Percentiles rank a stretch among this genome's conserved stretches.
Evolutionary conservation across 2,797 vertebrate genomes (phyloP).

Genomic region (Gadopsis bispinosus): DNA sequence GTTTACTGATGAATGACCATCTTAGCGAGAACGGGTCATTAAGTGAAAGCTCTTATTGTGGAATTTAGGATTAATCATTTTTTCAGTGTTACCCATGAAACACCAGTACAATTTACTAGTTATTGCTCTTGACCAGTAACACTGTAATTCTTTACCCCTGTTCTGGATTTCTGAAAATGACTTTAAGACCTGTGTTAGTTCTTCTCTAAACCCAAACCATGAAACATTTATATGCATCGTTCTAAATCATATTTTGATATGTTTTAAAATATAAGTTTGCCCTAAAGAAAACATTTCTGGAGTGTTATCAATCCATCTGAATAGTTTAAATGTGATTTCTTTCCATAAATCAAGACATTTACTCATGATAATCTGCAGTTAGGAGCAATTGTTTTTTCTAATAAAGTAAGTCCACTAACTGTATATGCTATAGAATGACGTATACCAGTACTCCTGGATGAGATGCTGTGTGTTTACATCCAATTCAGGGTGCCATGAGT

Average conservation of each 20-base stretch:
- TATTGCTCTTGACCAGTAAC: slow-evolving; percentile 67
- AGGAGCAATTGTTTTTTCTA: background rate
- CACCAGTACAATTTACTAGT: slow-evolving; percentile 43
- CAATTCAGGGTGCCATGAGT: background rate
- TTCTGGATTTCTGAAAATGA: slow-evolving; percentile 45
- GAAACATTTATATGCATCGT: slow-evolving; percentile 17
- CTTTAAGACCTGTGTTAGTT: slow-evolving; percentile 49
- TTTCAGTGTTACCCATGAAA: slow-evolving; percentile 56
- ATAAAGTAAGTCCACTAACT: background rate
- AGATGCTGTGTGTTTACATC: slow-evolving; percentile 14
- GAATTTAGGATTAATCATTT: slow-evolving; percentile 50
- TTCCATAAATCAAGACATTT: slow-evolving; percentile 13
- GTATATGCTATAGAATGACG: background rate
- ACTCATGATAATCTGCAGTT: background rate
- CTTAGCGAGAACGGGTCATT: slow-evolving; percentile 28
- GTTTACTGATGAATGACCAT: slow-evolving; percentile 37
- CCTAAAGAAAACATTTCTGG: slow-evolving; percentile 2
- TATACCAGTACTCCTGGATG: background rate
- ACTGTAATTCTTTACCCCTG: slow-evolving; percentile 64
- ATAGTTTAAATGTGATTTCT: slow-evolving; percentile 1
- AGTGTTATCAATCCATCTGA: slow-evolving; percentile 29
- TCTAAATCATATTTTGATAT: slow-evolving; percentile 22
- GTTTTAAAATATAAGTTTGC: slow-evolving; percentile 23
- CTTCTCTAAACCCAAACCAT: slow-evolving; percentile 30
- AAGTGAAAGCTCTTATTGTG: slow-evolving; percentile 48